phyloP scores from a whole-genome alignment of 2,888 invertebrate genomes.

The Philopedon plagiatum region DNA sequence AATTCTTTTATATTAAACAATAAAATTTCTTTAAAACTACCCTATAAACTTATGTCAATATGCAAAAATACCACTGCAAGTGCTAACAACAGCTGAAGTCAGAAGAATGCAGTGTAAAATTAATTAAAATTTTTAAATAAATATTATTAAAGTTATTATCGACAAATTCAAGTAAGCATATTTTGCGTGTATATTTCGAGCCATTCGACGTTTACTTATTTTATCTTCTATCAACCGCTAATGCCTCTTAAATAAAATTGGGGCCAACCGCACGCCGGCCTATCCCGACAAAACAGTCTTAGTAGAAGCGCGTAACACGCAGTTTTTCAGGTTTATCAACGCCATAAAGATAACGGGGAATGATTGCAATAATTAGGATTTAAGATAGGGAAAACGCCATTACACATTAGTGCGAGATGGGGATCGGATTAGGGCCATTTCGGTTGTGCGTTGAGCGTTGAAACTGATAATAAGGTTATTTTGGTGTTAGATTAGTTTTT shows the following conservation, averaged over 20 bases:
- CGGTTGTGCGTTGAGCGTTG: no score
- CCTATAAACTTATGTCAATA: no score
- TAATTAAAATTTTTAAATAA: no score
- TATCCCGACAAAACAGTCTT: slow-evolving; percentile 1
- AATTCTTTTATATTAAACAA: no score
- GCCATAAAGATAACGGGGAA: slow-evolving; percentile 2
- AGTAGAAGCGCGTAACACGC: slow-evolving; percentile 3
- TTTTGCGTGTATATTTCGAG: no score
- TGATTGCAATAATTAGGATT: slow-evolving; percentile 1
- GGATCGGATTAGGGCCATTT: slow-evolving; percentile 3
- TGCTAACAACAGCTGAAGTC: no score
- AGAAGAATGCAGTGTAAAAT: no score
- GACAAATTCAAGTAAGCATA: no score
- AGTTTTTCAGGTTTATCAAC: slow-evolving; percentile 13
- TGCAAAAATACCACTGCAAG: no score
- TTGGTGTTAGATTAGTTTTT: not conserved
- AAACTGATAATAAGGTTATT: not conserved
- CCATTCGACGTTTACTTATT: no score
- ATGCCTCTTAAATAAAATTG: slow-evolving; percentile 1
- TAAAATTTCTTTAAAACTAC: no score
- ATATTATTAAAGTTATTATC: not conserved
- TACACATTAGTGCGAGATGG: not conserved
- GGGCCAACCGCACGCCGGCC: not conserved
- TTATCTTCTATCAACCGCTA: no score
- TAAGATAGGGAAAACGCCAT: not conserved